Base-by-base conservation (phyloP, 1,140 invertebrate species). In the Rhyzopertha dominica region DNA sequence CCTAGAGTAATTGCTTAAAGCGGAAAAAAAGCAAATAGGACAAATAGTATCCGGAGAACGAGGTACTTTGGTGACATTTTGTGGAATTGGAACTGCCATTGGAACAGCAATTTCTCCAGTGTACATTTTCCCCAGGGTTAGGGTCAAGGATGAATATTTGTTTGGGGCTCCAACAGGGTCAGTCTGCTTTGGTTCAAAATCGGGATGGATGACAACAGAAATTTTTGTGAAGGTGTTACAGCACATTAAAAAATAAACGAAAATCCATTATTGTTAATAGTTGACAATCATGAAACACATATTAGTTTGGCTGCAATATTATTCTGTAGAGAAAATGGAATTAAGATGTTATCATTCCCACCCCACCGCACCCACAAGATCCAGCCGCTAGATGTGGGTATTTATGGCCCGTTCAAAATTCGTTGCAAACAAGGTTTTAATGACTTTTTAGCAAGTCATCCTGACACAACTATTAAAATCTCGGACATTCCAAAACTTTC, bases 311-410 rank as follows among this genome's bases (percentile, higher is more conserved):
- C 58, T 31, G 40, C 59, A 1, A 42, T 67, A 30, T 34, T 53
- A 35, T 47, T 51, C n/a, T 58, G 55, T 17, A 53, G 56, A 43
- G 53, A 65, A 30, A 61, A 65, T 56, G 53, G 58, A 10, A 49
- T 69, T 10, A 45, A 49, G 19, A 40, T 68, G 20, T 34, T 68
- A 10, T 64, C 51, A 22, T 52, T 67, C 47, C 62, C 43, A 7
- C 62, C 64, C 23, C 65, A 67, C 42, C 60, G 56, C 43, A 61
- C 59, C 19, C 67, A 71, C 46, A 56, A 57, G 43, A 31, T 71
- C 16, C 67, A 71, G 46, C 66, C 66, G 9, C 42, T 68, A 17
- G 68, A 70, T 47, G 54, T 60, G 9, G 46, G 25, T 10, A 47
- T 63, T 32, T 62, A 61, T 51, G 49, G 43, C 29, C 62, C 61